These are phyloP conservation scores for Morinoia aosen DNA, from an alignment of 2,888 invertebrate genomes.

Conservation along the genomic window DNA sequence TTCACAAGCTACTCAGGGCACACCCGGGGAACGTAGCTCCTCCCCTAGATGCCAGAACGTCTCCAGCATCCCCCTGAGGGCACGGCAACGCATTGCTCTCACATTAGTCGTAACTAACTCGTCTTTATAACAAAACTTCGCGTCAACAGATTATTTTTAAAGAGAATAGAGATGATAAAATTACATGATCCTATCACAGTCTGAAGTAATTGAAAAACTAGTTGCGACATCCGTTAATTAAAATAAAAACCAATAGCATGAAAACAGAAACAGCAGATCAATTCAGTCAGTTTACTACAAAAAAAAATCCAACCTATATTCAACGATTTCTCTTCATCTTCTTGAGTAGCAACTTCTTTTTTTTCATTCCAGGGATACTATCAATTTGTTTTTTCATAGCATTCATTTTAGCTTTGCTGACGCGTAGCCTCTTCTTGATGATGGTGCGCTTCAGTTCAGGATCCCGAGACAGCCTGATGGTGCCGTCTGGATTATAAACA, in stretches of 20 bases:
- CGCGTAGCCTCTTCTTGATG: neutral
- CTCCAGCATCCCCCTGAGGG: conserved; percentile 44
- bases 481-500: conserved; percentile 15
- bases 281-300: neutral
- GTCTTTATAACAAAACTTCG: neutral
- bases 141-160: no score
- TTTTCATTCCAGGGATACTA: conserved; percentile 13
- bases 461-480: neutral
- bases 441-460: neutral
- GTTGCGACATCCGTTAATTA: neutral
- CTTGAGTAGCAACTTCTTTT: neutral
- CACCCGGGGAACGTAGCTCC: conserved; percentile 33
- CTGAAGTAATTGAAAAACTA: neutral
- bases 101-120: neutral
- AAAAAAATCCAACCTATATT: neutral
- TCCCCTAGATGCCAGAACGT: conserved; percentile 12
- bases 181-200: neutral
- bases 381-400: neutral
- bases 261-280: neutral
- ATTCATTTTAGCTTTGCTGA: neutral
- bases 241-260: neutral
- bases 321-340: conserved; percentile 39
- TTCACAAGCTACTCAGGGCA: conserved; percentile 8
- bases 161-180: no score
- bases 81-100: neutral